phyloP scores from a whole-genome alignment of 2,888 invertebrate species.

The Vandiemenella viatica region DNA sequence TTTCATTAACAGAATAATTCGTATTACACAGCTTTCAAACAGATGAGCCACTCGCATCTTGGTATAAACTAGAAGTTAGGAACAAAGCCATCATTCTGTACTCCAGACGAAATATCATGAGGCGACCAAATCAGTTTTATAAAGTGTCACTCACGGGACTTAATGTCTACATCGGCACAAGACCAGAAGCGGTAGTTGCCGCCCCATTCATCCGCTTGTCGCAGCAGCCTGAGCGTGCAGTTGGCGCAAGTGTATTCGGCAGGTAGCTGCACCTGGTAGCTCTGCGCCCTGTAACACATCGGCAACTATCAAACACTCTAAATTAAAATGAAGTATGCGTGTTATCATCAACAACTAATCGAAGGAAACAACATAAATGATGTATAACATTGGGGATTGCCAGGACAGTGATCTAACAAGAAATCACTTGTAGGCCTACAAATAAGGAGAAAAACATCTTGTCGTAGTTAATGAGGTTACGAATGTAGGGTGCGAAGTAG shows the following conservation, averaged over 20 bases:
- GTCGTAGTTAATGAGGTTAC: too few relatives aligned
- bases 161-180: slow-evolving; percentile 86
- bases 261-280: slow-evolving; percentile 66
- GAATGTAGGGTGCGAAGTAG: too few relatives aligned
- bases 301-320: too few relatives aligned
- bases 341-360: too few relatives aligned
- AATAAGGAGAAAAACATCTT: too few relatives aligned
- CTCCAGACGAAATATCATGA: not conserved
- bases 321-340: too few relatives aligned
- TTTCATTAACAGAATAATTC: not conserved
- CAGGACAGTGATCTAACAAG: too few relatives aligned
- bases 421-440: too few relatives aligned
- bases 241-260: slow-evolving; percentile 68
- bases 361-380: too few relatives aligned
- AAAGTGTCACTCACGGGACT: slow-evolving; percentile 18
- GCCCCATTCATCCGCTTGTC: slow-evolving; percentile 87
- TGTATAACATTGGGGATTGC: too few relatives aligned
- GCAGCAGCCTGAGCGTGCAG: slow-evolving; percentile 75
- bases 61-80: not conserved
- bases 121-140: too few relatives aligned
- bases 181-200: slow-evolving; percentile 82
- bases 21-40: not conserved
- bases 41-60: not conserved
- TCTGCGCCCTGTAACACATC: slow-evolving; percentile 65
- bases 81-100: not conserved